Evolutionary conservation across 2,113 vertebrate genomes (phyloP), one percentile per base, ranked within the genome.

Genomic region (Austrofundulus limnaeus): DNA sequence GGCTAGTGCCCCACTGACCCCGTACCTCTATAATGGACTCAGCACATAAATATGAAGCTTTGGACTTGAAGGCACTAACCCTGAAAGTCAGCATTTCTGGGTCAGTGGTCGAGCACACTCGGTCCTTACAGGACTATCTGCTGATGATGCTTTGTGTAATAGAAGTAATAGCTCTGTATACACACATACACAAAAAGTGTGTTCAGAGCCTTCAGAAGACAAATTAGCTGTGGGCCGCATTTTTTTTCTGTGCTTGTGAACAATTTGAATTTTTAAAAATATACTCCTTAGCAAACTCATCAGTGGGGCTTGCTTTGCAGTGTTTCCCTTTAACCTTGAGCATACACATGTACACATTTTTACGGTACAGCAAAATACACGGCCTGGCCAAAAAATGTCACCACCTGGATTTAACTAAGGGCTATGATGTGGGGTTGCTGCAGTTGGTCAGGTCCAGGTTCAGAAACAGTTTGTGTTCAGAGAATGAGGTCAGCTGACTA

Each of bases 1-100:
- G 59, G 64, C 63, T 51, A 5, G 60, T 66, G 49, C 64, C 64
- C 47, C 11, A 19, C 70, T 83, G 75, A 79, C 77, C 85, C 51
- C 67, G 45, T 59, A 72, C 77, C 74, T 82, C 31, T 17, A 11
- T 84, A 87, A 86, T 86, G 73, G 80, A 80, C 75, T 86, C 58
- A 37, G 52, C 53, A 39, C 47, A 64, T 56, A 63, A 81, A 72
- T 66, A 72, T 70, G 64, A 63, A 77, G 57, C 57, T 43, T 56
- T 25, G 25, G 59, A 73, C 62, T 70, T 62, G 25, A 64, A 78
- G 62, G 66, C 71, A 62, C 67, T 72, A 71, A 66, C 70, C 78
- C 71, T 85, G 78, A 84, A 81, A 79, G 77, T 66, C 75, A 78
- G 60, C 69, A 53, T 78, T 85, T 86, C 66, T 81, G 71, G 80